phyloP scores from a whole-genome alignment of 2,888 invertebrate genomes.

The Patella ulyssiponensis region DNA sequence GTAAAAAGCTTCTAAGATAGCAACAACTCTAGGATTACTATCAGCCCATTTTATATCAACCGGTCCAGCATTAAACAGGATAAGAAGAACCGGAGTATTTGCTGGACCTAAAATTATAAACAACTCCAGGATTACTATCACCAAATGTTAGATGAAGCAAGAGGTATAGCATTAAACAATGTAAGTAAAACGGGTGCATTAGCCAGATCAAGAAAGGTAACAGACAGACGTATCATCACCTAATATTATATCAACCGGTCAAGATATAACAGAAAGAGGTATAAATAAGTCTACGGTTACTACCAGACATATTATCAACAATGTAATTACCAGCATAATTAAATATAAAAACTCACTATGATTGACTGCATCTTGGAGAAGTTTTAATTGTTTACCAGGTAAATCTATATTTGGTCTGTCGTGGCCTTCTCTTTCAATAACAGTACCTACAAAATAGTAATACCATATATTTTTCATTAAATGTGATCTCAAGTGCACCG shows the following conservation, averaged over 20 bases:
- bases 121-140: too few relatives aligned
- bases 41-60: slow-evolving; percentile 50
- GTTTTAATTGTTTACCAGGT: slow-evolving; percentile 56
- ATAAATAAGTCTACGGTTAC: slow-evolving; percentile 37
- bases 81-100: slow-evolving; percentile 35
- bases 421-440: slow-evolving; percentile 56
- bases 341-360: slow-evolving; percentile 20
- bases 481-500: too few relatives aligned
- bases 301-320: slow-evolving; percentile 27
- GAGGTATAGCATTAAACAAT: too few relatives aligned
- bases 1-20: slow-evolving; percentile 62
- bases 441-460: slow-evolving; percentile 41
- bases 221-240: too few relatives aligned
- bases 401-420: slow-evolving; percentile 55
- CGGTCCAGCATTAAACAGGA: slow-evolving; percentile 51
- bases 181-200: too few relatives aligned
- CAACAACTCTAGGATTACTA: background rate
- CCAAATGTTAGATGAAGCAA: too few relatives aligned
- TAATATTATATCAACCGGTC: too few relatives aligned
- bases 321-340: too few relatives aligned
- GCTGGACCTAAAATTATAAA: too few relatives aligned
- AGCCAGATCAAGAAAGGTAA: too few relatives aligned
- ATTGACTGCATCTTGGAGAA: slow-evolving; percentile 54
- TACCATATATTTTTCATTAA: too few relatives aligned
- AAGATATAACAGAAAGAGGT: too few relatives aligned